Evolutionary conservation across 2,888 invertebrate genomes (phyloP), one percentile per base, ranked within the genome.

Genomic region (Lycia hirtaria): DNA sequence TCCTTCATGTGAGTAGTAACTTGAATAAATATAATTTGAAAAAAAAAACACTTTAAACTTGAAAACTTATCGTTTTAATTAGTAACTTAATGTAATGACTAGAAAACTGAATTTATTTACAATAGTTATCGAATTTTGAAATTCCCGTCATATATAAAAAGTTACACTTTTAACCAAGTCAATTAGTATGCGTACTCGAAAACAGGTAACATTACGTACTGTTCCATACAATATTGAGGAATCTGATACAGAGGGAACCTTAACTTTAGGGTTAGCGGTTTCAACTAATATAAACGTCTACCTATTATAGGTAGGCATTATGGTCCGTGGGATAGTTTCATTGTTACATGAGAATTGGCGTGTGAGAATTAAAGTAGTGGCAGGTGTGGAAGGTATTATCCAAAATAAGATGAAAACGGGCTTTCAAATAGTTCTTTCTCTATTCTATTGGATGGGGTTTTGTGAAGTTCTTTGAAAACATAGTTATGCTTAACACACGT

Each of bases 261-360:
- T 41, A 59, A 62, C 56, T 62, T 59, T 51, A 50, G 47, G 57
- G 62, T 50, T 48, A 15, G 56, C 51, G 56, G 59, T 62, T 59
- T 54, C 38, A 22, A 51, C 56, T 62, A 56, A 62, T 44, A 40
- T 10, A 45, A 49, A 58, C 54, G 43, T 19, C 48, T 50, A 41
- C 32, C 49, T 48, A 53, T 56, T 41, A 33, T 37, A 54, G 26
- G 30, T 30, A 40, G 32, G 35, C 22, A n/a, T 54, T 54, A 54
- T 14, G 19, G 28, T 26, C 14, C 17, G 19, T 26, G 7, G 4
- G 47, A 17, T 47, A 47, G 47, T 54, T 54, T 20, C 24, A n/a
- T 22, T 37, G 30, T 45, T 37, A 44, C n/a, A 44, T 48, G 35
- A 2, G 26, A 54, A 41, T 15, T 1, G 17, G 14, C 26, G 53